Conservation (phyloP, 2,797 vertebrate species). For the Mormyrus proboscirostris region DNA sequence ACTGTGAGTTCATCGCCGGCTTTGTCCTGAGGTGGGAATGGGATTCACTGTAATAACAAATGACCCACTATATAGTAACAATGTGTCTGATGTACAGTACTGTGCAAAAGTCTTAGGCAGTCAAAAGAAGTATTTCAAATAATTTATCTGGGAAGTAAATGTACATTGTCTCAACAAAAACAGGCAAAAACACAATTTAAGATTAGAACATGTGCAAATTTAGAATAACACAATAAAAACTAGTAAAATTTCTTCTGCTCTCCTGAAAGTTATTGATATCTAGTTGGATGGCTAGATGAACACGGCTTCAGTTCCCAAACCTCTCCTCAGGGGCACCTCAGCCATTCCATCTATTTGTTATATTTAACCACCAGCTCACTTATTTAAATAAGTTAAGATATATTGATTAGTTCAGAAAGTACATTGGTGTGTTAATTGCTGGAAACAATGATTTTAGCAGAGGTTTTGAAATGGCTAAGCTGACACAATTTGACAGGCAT, state of each 20-base stretch:
- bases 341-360: background rate
- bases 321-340: background rate
- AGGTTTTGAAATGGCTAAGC: background rate
- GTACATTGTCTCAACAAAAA: background rate
- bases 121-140: background rate
- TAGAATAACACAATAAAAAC: background rate
- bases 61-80: background rate
- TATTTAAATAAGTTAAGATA: background rate
- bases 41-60: background rate
- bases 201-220: background rate
- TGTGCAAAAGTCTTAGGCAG: background rate
- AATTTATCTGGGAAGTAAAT: background rate
- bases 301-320: background rate
- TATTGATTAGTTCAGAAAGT: background rate
- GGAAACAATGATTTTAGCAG: background rate
- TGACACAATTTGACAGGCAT: background rate
- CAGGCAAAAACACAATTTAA: background rate
- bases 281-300: background rate
- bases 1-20: no score
- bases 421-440: background rate
- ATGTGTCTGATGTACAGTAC: background rate
- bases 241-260: background rate
- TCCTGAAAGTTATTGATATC: background rate
- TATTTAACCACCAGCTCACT: background rate
- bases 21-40: background rate